Conservation (phyloP, 2,888 invertebrate genomes). For the Eilema griseolum region DNA sequence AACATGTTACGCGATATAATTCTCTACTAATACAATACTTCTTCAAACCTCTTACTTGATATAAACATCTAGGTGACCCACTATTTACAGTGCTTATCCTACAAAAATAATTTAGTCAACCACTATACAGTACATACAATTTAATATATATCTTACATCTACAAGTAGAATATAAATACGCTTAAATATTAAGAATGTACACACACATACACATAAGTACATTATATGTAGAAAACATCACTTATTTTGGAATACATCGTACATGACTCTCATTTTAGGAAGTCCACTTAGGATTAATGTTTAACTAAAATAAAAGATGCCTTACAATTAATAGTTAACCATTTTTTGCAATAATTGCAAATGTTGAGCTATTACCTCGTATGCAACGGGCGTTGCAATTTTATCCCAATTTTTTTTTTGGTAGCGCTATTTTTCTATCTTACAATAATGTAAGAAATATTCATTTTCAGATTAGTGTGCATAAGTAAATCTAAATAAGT, state of each 20-base stretch:
- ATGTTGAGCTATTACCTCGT: neutral
- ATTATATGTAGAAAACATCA: constrained; percentile 45
- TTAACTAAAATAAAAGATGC: constrained; percentile 12
- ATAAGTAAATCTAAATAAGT: neutral
- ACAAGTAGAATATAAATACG: constrained; percentile 75
- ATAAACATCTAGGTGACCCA: constrained; percentile 80
- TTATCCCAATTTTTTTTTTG: neutral
- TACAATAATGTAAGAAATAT: neutral
- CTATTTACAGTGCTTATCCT: constrained; percentile 84
- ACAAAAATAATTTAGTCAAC: constrained; percentile 86
- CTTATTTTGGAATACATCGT: constrained; percentile 44
- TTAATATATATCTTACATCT: constrained; percentile 60
- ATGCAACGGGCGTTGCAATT: neutral
- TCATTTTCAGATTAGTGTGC: neutral
- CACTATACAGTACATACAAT: constrained; percentile 83
- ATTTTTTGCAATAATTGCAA: neutral
- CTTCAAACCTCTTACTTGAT: constrained; percentile 69
- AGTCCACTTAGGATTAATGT: constrained; percentile 26
- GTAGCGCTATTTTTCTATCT: neutral
- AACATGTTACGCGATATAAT: constrained; percentile 61
- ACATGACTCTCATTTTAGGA: constrained; percentile 24
- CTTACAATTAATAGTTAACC: constrained; percentile 16
- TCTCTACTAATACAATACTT: constrained; percentile 69
- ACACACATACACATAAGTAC: constrained; percentile 51
- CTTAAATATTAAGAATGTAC: constrained; percentile 66